These are phyloP conservation scores for Chiloscyllium plagiosum DNA, from an alignment of 2,113 vertebrate species.

Conservation along the genomic window DNA sequence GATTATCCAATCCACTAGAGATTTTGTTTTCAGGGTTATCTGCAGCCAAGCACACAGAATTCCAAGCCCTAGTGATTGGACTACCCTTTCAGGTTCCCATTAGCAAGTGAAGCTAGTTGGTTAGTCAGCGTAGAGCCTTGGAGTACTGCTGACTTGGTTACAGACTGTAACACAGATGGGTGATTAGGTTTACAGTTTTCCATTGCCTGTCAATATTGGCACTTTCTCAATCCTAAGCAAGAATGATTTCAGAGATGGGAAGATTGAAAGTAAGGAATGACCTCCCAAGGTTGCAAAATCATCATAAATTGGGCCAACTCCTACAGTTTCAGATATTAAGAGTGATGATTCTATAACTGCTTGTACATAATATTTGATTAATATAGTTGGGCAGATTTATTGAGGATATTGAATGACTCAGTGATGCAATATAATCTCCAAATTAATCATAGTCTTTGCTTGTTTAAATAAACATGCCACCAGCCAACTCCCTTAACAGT, in stretches of 20 bases:
- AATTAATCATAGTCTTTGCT: constrained; percentile 1
- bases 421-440: constrained; percentile 19
- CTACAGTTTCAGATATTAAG: not conserved
- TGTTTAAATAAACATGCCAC: constrained; percentile 20
- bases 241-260: not conserved
- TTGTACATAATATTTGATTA: constrained; percentile 33
- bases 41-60: not conserved
- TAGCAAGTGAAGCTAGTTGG: not conserved
- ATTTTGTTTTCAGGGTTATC: not conserved
- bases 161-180: not conserved
- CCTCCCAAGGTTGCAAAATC: constrained; percentile 21
- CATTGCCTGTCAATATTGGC: not conserved
- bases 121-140: not conserved
- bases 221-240: not conserved
- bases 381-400: constrained; percentile 28
- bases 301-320: constrained; percentile 26
- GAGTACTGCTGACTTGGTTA: not conserved
- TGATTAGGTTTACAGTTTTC: not conserved
- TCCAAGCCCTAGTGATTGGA: not conserved
- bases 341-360: constrained; percentile 11
- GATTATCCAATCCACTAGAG: not conserved
- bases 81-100: not conserved
- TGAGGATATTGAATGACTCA: constrained; percentile 24
- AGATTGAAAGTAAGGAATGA: not conserved
- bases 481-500: not conserved